Conservation (phyloP, 1,140 invertebrate species). For the Radopholus similis region DNA sequence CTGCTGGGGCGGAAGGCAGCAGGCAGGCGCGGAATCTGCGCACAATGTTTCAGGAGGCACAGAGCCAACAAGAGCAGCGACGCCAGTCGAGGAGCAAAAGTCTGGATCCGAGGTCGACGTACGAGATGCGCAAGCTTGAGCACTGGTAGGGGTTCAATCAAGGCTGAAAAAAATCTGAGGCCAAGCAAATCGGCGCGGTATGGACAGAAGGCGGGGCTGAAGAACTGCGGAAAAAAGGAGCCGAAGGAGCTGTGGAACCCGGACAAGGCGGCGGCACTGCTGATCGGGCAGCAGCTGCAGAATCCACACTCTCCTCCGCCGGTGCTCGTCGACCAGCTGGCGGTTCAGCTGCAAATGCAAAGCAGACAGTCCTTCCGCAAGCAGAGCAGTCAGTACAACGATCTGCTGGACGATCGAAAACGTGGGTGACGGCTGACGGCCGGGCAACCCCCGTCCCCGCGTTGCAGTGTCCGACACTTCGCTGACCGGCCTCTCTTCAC, state of each 20-base stretch:
- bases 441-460: not conserved
- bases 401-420: not conserved
- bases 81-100: conserved; percentile 23
- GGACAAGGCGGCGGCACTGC: conserved; percentile 23
- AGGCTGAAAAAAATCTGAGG: conserved; percentile 8
- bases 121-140: not conserved
- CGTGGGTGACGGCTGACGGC: not conserved
- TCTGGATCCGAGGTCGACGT: conserved; percentile 20
- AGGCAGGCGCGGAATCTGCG: conserved; percentile 1
- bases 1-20: no score
- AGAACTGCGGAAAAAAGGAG: conserved; percentile 15
- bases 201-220: conserved; percentile 2
- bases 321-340: not conserved
- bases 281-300: conserved; percentile 22
- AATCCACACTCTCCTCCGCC: conserved; percentile 16
- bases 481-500: conserved; percentile 30
- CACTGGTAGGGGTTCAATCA: not conserved
- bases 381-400: not conserved
- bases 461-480: not conserved
- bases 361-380: not conserved
- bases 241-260: conserved; percentile 33
- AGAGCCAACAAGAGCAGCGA: not conserved
- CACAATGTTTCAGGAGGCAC: not conserved
- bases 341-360: not conserved
- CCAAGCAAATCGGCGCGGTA: conserved; percentile 43